A percentile compares a stretch with the other conserved stretches of the same genome.
phyloP scores from a whole-genome alignment of 2,797 vertebrate species.

The Acestrorhynchus altus region DNA sequence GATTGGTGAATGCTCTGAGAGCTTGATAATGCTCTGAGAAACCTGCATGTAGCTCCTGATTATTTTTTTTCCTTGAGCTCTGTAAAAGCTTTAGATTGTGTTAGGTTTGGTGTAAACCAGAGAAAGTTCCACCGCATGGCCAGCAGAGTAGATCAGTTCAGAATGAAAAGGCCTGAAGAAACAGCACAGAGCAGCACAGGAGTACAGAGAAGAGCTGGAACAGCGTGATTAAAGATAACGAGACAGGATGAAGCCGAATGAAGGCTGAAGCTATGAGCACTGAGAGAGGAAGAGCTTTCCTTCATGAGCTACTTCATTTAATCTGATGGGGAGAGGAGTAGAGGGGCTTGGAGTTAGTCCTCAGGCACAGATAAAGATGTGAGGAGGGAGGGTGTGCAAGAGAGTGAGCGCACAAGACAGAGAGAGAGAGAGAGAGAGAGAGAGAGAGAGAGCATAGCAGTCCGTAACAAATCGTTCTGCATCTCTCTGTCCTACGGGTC shows the following conservation, averaged over 20 bases:
- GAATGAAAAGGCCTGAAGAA: not conserved
- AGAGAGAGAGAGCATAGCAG: constrained; percentile 29
- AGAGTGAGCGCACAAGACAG: too few species aligned
- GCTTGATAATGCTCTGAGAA: too few species aligned
- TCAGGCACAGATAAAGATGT: constrained; percentile 19
- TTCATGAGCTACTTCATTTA: constrained; percentile 24
- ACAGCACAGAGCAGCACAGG: not conserved
- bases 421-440: constrained; percentile 22
- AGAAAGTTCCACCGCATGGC: not conserved
- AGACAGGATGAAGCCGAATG: not conserved
- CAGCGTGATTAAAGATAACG: constrained; percentile 24
- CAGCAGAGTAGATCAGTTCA: not conserved
- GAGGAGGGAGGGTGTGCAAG: not conserved
- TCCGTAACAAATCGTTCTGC: constrained; percentile 37
- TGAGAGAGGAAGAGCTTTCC: constrained; percentile 17
- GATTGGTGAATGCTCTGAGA: too few species aligned
- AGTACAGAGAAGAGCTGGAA: not conserved
- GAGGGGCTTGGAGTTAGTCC: not conserved
- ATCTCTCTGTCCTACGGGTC: constrained; percentile 44
- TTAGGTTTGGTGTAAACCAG: not conserved
- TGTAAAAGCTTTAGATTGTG: not conserved
- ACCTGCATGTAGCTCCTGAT: too few species aligned
- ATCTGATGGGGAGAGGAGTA: constrained; percentile 17
- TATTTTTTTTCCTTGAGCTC: too few species aligned
- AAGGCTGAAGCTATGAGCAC: not conserved